Base-by-base conservation (phyloP, 2,113 vertebrate genomes). In the Rhizomys pruinosus region DNA sequence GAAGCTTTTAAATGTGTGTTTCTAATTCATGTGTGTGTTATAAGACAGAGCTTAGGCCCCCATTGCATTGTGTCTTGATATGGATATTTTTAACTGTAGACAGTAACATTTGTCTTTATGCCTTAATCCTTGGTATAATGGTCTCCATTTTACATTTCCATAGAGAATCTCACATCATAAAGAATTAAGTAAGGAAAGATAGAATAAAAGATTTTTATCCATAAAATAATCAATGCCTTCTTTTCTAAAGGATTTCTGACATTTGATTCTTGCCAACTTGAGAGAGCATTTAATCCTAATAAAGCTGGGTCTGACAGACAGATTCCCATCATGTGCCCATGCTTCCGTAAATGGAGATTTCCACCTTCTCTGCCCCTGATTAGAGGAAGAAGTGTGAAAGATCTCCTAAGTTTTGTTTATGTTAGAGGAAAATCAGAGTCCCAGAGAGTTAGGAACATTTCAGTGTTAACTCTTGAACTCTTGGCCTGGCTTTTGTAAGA, bases 181-280 rank as follows among this genome's bases (percentile, higher is more conserved):
- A 84, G 59, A 88, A 94, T 71, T 90, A 93, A 77, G 39, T 52
- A 78, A 87, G 74, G 10, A 64, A 7, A 85, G 19, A 68, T 73
- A 12, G 44, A 89, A 32, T 92, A 47, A 68, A 84, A 68, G 13
- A 86, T 69, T 72, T 86, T 89, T 92, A 84, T 71, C 42, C 44
- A 59, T 79, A 66, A 73, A 74, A 84, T 81, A 63, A 69, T 79
- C 15, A 42, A 22, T 84, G 59, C 55, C 37, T 6, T 71, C 61
- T 84, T 93, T 73, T 64, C 52, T 23, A 42, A 63, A 76, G 42
- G 37, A 71, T 94, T 91, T 89, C 87, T 80, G 80, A 72, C 71
- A 74, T 78, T 69, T 39, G 23, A 22, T 89, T 71, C 61, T 81
- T 44, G 39, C 25, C 61, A 64, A 44, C 71, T 66, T 90, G n/a